A percentile compares a stretch with the other conserved stretches of the same genome.
These are phyloP conservation scores for Brachionus asplanchnoidis DNA, from an alignment of 1,140 invertebrate species.

Conservation along the genomic window DNA sequence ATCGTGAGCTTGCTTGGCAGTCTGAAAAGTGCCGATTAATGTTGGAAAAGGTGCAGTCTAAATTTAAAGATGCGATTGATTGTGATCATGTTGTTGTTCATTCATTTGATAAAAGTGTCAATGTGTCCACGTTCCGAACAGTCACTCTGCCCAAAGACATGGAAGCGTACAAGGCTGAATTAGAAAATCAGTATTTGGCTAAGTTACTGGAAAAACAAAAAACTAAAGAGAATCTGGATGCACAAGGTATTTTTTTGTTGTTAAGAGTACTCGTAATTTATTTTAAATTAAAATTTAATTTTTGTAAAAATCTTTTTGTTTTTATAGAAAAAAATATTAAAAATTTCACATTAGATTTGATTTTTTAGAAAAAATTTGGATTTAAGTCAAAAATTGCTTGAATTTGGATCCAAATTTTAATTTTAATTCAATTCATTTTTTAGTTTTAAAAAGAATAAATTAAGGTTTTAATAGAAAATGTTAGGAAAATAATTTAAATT, in stretches of 20 bases:
- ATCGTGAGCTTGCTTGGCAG: constrained; percentile 61
- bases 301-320: neutral
- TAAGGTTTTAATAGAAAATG: too few species aligned
- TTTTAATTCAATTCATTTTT: too few species aligned
- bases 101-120: constrained; percentile 45
- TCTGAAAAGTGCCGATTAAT: constrained; percentile 66
- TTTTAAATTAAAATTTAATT: neutral
- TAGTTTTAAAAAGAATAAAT: too few species aligned
- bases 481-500: too few species aligned
- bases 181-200: constrained; percentile 22
- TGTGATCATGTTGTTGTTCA: constrained; percentile 55
- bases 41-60: constrained; percentile 65
- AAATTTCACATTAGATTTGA: too few species aligned
- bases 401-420: too few species aligned
- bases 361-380: too few species aligned
- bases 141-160: constrained; percentile 9
- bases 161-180: constrained; percentile 13
- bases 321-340: too few species aligned
- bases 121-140: constrained; percentile 29
- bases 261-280: neutral
- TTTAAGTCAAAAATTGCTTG: too few species aligned
- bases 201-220: constrained; percentile 36
- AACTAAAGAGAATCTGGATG: constrained; percentile 20
- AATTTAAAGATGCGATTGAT: constrained; percentile 55
- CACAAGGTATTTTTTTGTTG: neutral